Conservation (phyloP, 1,140 invertebrate species). For the Cryptotermes secundus region DNA sequence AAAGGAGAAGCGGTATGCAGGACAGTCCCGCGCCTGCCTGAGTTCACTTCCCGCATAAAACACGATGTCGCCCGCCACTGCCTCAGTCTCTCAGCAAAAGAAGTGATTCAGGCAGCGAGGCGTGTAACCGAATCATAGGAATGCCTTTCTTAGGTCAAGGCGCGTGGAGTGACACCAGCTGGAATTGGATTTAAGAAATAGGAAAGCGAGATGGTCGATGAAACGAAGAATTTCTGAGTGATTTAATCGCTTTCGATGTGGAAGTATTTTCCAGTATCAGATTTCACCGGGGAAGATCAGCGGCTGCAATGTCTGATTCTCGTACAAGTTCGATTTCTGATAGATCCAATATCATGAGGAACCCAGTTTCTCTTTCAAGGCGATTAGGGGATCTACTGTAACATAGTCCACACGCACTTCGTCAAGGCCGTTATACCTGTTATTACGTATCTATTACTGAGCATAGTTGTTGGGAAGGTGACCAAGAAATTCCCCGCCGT, state of each 20-base stretch:
- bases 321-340: too few relatives aligned
- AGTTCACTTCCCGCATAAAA: too few relatives aligned
- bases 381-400: too few relatives aligned
- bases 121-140: neutral
- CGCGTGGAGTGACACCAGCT: neutral
- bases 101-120: neutral
- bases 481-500: too few relatives aligned
- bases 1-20: too few relatives aligned
- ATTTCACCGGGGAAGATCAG: neutral
- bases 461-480: too few relatives aligned
- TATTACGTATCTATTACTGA: too few relatives aligned
- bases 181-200: neutral
- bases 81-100: neutral
- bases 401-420: too few relatives aligned
- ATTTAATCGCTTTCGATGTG: slow-evolving; percentile 4
- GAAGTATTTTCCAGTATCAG: neutral
- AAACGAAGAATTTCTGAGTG: neutral
- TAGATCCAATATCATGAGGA: too few relatives aligned
- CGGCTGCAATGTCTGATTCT: neutral
- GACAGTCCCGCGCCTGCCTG: too few relatives aligned
- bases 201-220: neutral
- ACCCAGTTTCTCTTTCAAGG: too few relatives aligned
- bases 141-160: neutral
- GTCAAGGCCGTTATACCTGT: too few relatives aligned
- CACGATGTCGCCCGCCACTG: neutral